Evolutionary conservation across 2,797 vertebrate species (phyloP), one percentile per base, ranked within the genome.

Genomic region (Rhynchotus rufescens): DNA sequence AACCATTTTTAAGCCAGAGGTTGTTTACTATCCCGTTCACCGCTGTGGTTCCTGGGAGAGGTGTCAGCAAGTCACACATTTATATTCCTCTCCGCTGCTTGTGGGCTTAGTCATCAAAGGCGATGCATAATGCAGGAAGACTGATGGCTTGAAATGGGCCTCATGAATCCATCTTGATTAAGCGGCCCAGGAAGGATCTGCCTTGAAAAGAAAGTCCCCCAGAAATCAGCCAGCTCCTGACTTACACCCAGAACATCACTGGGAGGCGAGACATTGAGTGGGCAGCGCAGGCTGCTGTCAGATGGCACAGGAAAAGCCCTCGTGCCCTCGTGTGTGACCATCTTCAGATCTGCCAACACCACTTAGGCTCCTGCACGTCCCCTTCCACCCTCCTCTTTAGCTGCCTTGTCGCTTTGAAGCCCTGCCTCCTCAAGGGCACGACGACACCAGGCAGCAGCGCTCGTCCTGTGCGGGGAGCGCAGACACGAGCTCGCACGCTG

Each of bases 161-260:
- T 92, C 38, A 34, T 69, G 79, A 95, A 96, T 96, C 91, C 62
- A 79, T 94, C 95, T 88, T 94, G 88, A 96, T 93, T 94, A 92
- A 90, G 66, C 15, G 34, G 88, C 52, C 79, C 65, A 85, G 1
- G 0, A 84, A 93, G 80, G 59, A 88, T 87, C 73, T 95, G 83
- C 44, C 68, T 88, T 51, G 91, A 71, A 92, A 88, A 92, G 81
- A 86, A 88, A 83, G 66, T 75, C 51, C 52, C 64, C 69, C 23
- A 69, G 88, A 82, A 90, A 86, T 19, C 34, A 90, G 7, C 45
- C 62, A 78, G n/a, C 62, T 88, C 69, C 59, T 94, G 84, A 66
- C 88, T 91, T 65, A 78, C 44, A 56, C 72, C 59, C 81, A 66
- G 76, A 90, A 68, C 62, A 83, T 40, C 25, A 1, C 4, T 26